phyloP scores from a whole-genome alignment of 2,888 invertebrate genomes.

The Neoascia interrupta region DNA sequence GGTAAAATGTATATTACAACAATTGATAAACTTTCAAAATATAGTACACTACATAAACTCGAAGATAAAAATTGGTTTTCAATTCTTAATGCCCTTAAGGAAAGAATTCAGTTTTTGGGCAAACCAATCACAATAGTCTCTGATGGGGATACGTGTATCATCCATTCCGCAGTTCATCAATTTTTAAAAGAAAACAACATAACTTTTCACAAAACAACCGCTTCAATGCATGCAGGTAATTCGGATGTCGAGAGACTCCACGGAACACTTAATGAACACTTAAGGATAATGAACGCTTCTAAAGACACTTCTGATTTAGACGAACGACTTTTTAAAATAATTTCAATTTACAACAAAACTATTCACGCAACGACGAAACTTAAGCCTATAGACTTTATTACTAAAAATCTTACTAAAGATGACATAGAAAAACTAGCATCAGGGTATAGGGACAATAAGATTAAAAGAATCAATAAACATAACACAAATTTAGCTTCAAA shows the following conservation, averaged over 20 bases:
- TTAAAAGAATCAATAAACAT: not conserved
- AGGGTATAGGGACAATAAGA: not conserved
- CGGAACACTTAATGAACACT: constrained; percentile 1
- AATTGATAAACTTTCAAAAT: not conserved
- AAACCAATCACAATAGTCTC: not conserved
- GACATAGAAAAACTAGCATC: not conserved
- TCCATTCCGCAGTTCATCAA: not conserved
- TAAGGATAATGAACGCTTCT: not conserved
- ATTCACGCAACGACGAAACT: constrained; percentile 1
- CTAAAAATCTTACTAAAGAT: constrained; percentile 8
- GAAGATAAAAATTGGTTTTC: constrained; percentile 5
- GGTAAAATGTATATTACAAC: not conserved
- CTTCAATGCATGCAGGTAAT: constrained; percentile 1
- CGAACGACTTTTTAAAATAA: constrained; percentile 31
- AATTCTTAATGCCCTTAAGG: not conserved
- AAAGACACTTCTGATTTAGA: constrained; percentile 24
- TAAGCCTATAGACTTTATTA: constrained; percentile 26
- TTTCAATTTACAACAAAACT: constrained; percentile 27
- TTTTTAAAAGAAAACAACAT: constrained; percentile 1
- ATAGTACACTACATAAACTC: not conserved
- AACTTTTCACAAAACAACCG: not conserved
- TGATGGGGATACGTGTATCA: not conserved
- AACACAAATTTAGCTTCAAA: not conserved
- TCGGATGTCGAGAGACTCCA: not conserved
- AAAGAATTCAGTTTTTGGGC: not conserved